Base-by-base conservation (phyloP, 2,113 vertebrate genomes). In the Calyptommatus sinebrachiatus region DNA sequence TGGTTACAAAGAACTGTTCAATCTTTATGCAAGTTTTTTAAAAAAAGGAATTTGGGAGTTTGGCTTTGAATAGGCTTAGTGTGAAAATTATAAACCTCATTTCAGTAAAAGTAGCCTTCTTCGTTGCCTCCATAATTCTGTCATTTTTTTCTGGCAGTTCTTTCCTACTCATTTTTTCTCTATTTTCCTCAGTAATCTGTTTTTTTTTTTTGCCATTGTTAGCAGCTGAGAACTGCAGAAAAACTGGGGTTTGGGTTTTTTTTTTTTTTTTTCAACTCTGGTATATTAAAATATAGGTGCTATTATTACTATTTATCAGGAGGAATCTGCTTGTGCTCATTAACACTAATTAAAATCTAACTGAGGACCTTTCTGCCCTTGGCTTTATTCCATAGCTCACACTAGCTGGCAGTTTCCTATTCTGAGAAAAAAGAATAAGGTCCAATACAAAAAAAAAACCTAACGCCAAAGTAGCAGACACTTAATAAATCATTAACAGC, bases 121-220 rank as follows among this genome's bases (percentile, higher is more conserved):
- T 53, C 35, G 14, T 69, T 53, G 26, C 46, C 29, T 68, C 29
- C 8, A 53, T 12, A 22, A 29, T 24, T 22, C n/a, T 8, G 4
- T 69, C n/a, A 26, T 26, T 77, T 53, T 57, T 77, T 77, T 31
- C 76, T 68, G 63, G 65, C 65, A 53, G 21, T 21, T 77, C 65
- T 21, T 29, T 77, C 65, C 46, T 68, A 53, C 45, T 67, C 26
- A 31, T 77, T 62, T 62, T 1, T 61, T 62, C 65, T 22, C 35
- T 5, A 41, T 31, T 11, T 63, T 73, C 62, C 63, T 68, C 73
- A 41, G 16, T 65, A 53, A 24, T n/a, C 70, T n/a, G n/a, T 8
- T 45, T 26, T 53, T 67, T 28, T 41, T 60, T 68, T 18, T 20
- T n/a, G 31, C 48, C 74, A 73, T 66, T 67, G 67, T 68, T 67